Conservation (phyloP, 2,113 vertebrate genomes). For the Monopterus albus region DNA sequence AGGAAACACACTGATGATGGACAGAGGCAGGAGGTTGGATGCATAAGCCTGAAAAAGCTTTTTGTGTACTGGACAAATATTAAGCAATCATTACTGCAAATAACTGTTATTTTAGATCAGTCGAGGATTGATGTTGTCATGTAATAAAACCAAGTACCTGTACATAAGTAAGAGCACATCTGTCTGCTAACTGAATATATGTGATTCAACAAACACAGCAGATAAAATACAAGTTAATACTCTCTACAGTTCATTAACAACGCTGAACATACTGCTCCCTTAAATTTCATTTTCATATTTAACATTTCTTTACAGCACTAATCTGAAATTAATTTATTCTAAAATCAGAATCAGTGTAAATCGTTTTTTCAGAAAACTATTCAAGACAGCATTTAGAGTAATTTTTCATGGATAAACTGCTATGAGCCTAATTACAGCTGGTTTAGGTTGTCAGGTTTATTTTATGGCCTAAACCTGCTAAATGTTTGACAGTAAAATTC, state of each 20-base stretch:
- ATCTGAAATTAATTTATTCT: conserved; percentile 23
- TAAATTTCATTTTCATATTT: neutral
- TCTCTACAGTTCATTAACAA: neutral
- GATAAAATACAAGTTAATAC: conserved; percentile 8
- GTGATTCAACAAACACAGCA: conserved; percentile 20
- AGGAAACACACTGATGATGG: conserved; percentile 15
- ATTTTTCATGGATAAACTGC: conserved; percentile 48
- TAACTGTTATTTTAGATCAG: neutral
- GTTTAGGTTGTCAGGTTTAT: conserved; percentile 59
- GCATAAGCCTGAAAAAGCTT: conserved; percentile 43
- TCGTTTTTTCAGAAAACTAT: conserved; percentile 33
- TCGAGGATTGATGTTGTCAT: conserved; percentile 13
- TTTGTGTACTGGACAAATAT: conserved; percentile 55
- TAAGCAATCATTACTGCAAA: conserved; percentile 47
- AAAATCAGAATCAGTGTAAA: conserved; percentile 33
- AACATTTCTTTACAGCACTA: neutral
- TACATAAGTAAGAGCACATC: conserved; percentile 16
- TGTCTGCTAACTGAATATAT: neutral
- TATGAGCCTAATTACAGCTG: conserved; percentile 58
- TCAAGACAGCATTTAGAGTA: conserved; percentile 30
- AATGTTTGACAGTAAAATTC: conserved; percentile 33
- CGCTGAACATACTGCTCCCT: neutral
- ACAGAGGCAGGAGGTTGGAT: conserved; percentile 25
- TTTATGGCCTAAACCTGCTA: conserved; percentile 45
- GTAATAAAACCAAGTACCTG: conserved; percentile 6